A percentile compares a stretch with the other conserved stretches of the same genome.
These are phyloP conservation scores for Troides aeacus DNA, from an alignment of 2,888 invertebrate genomes.

Conservation along the genomic window DNA sequence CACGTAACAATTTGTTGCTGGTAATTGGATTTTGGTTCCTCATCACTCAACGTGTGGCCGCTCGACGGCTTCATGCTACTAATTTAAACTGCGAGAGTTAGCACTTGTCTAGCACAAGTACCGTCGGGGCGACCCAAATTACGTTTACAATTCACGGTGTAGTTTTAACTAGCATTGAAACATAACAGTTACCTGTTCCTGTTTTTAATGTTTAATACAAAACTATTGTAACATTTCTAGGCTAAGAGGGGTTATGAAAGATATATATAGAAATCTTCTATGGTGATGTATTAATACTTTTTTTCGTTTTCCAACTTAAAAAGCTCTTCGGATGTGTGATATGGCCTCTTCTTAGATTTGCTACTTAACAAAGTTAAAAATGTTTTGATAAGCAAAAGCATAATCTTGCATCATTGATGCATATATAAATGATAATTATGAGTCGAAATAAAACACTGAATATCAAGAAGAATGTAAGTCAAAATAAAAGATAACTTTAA, in stretches of 20 bases:
- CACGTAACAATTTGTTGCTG: background rate
- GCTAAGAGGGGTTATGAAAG: background rate
- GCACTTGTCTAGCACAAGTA: background rate
- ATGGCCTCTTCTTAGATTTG: too few relatives aligned
- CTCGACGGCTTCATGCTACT: background rate
- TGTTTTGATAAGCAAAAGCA: too few relatives aligned
- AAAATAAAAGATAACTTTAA: too few relatives aligned
- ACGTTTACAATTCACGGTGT: background rate
- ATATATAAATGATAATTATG: too few relatives aligned
- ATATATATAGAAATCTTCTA: background rate
- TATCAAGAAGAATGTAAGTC: too few relatives aligned
- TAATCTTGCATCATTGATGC: too few relatives aligned
- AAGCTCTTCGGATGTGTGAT: too few relatives aligned
- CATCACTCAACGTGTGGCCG: background rate
- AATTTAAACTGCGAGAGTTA: background rate
- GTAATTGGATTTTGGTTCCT: conserved; percentile 3
- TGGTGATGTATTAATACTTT: too few relatives aligned
- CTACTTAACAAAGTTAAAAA: too few relatives aligned
- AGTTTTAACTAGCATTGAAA: background rate
- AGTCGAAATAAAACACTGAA: too few relatives aligned
- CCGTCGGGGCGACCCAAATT: background rate
- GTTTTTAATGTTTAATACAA: background rate
- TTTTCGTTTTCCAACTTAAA: too few relatives aligned
- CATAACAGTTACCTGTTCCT: background rate
- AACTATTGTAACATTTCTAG: background rate